Base-by-base conservation (phyloP, 2,888 invertebrate genomes). In the Protula sp. region DNA sequence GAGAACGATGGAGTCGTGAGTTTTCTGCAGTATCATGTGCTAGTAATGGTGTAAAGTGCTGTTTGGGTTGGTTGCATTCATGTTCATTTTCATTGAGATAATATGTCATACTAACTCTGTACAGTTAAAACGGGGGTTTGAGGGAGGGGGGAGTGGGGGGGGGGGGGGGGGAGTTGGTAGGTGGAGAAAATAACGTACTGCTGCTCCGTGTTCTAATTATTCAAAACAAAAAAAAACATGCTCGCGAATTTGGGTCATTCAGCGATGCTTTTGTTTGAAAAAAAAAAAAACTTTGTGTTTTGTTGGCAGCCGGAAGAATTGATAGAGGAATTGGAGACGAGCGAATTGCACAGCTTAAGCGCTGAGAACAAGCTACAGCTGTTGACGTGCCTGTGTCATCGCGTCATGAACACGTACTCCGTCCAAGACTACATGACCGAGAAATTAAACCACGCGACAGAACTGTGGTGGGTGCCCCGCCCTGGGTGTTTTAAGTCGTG, bases 341-440 rank as follows among this genome's bases (percentile, higher is more conserved):
- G 70, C 29, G 79, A 80, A 64, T 65, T 80, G 22, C 74, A 70
- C 55, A 69, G 74, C 60, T 64, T 80, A 28, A 71, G 71, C 9
- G 62, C 76, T 2, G 62, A 65, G 57, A 70, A 76, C 58, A 78
- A 80, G 60, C 60, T 80, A 22, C 60, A 69, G 54, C 66, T 80
- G n/a, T 60, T 80, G 53, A 70, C 67, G 27, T 77, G 75, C 2
- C 67, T 80, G 54, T 77, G 77, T 72, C 71, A 74, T 55, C 71
- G 79, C 2, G 71, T 80, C 38, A 74, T 80, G 73, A 74, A 70
- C 47, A 72, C 79, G 1, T 79, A 79, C 67, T 75, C 78, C 14
- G 76, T 79, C 14, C 78, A 79, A 67, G 78, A 79, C 57, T 78
- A 74, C 67, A 79, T 80, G 77, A 75, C 76, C 57, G 72, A 75